Evolutionary conservation across 2,113 vertebrate genomes (phyloP).

Genomic region (Drymodes brunneopygia): DNA sequence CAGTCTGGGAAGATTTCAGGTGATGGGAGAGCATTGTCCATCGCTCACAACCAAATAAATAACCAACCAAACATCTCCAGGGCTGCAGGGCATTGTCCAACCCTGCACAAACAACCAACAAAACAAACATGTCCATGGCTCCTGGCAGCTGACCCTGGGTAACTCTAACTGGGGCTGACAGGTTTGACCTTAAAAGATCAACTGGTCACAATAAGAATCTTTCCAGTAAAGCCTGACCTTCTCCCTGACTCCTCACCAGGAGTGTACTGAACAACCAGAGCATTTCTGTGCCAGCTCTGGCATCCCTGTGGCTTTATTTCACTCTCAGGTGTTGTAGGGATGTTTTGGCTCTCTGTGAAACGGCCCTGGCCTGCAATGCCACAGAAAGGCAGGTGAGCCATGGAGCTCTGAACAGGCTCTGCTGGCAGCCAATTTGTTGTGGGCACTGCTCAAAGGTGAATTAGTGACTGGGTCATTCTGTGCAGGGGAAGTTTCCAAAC

Average conservation of each 20-base stretch:
- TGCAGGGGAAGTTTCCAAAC: background rate
- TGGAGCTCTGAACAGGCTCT: background rate
- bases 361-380: background rate
- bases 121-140: background rate
- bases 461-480: background rate
- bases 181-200: background rate
- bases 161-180: background rate
- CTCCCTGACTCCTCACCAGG: background rate
- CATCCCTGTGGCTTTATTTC: background rate
- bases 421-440: background rate
- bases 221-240: background rate
- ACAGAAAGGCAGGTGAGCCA: background rate
- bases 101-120: background rate
- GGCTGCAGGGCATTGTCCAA: background rate
- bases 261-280: background rate
- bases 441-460: background rate
- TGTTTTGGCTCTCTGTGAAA: background rate
- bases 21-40: no score
- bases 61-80: no score
- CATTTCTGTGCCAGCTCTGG: background rate
- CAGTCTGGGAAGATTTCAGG: background rate
- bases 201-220: background rate
- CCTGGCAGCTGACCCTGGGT: background rate
- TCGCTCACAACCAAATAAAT: no score
- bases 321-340: background rate